Base-by-base conservation (phyloP, 2,113 vertebrate species). In the Sylvietta virens region DNA sequence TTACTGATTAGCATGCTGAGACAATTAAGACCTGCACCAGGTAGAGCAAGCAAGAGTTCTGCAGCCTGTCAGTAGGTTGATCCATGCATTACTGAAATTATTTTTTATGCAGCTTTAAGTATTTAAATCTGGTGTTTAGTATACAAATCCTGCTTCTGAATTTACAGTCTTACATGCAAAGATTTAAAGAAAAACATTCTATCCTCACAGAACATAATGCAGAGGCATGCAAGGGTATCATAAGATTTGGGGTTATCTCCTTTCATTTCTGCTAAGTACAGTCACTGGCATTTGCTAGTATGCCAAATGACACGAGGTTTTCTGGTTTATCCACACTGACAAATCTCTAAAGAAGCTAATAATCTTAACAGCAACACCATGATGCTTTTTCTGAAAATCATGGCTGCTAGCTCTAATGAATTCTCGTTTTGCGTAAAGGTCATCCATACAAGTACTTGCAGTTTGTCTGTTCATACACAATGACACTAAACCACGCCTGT, bases 71-170 rank as follows among this genome's bases (percentile, higher is more conserved):
- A 78, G 74, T 13, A 80, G 54, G 72, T 39, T 83, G 72, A 96
- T 89, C 53, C 83, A 33, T 11, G 53, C 35, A 50, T 73, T 93
- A 62, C 51, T 27, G 33, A 67, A 81, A 77, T 53, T 6, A 92
- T 83, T 81, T 83, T 81, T 86, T 14, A 42, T 62, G 33, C 33
- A 42, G 33, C 66, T 83, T n/a, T 93, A 88, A 83, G 69, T 81
- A 73, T 83, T 93, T 95, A 93, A 95, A 93, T 86, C 80, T 56
- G 33, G 30, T 60, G 33, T 70, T 96, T 86, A 86, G 35, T 47
- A 81, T 23, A 94, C 56, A 94, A 97, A 95, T 94, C 86, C 86
- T 73, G 71, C 73, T 54, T 77, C 82, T 64, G 72, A 92, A 84
- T 91, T 88, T 86, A 53, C 20, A 73, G 54, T 65, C 90, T 95